A percentile compares a stretch with the other conserved stretches of the same genome.
These are phyloP conservation scores for Melanocharis versteri DNA, from an alignment of 2,113 vertebrate species.

Conservation along the genomic window DNA sequence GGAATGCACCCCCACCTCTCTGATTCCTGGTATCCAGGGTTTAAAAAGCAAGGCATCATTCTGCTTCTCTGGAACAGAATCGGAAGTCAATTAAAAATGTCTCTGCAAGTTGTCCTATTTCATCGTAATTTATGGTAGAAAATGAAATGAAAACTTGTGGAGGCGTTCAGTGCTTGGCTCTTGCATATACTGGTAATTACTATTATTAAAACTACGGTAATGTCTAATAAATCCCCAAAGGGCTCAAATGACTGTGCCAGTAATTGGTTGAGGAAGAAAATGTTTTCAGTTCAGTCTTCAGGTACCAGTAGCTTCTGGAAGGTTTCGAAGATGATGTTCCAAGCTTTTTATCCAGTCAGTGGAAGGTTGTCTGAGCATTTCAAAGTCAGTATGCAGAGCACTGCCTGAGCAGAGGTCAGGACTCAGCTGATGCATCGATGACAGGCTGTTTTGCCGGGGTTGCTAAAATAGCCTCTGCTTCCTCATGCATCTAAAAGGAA, in stretches of 20 bases:
- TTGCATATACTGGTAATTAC: slow-evolving; percentile 46
- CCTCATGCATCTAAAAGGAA: slow-evolving; percentile 88
- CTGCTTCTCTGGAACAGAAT: slow-evolving; percentile 39
- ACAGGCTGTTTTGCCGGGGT: slow-evolving; percentile 77
- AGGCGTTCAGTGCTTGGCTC: slow-evolving; percentile 39
- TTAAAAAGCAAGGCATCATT: slow-evolving; percentile 70
- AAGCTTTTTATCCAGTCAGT: slow-evolving; percentile 51
- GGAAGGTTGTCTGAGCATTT: slow-evolving; percentile 34
- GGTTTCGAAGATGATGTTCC: slow-evolving; percentile 43
- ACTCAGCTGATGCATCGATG: slow-evolving; percentile 76
- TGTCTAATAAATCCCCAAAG: slow-evolving; percentile 28
- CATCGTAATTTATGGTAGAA: background rate
- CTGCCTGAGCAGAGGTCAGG: slow-evolving; percentile 76
- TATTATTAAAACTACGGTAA: slow-evolving; percentile 41
- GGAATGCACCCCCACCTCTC: slow-evolving; percentile 54
- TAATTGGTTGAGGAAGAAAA: slow-evolving; percentile 47
- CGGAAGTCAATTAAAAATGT: background rate
- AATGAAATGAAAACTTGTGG: slow-evolving; percentile 33
- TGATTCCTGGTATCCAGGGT: slow-evolving; percentile 47
- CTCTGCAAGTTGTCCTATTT: background rate
- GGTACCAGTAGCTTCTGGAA: slow-evolving; percentile 67
- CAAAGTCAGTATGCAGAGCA: slow-evolving; percentile 35
- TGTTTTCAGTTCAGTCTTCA: slow-evolving; percentile 63
- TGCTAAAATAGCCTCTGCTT: slow-evolving; percentile 91
- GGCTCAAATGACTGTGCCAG: slow-evolving; percentile 48